Conservation (phyloP, 2,888 invertebrate genomes). For the Galerucella nymphaeae region DNA sequence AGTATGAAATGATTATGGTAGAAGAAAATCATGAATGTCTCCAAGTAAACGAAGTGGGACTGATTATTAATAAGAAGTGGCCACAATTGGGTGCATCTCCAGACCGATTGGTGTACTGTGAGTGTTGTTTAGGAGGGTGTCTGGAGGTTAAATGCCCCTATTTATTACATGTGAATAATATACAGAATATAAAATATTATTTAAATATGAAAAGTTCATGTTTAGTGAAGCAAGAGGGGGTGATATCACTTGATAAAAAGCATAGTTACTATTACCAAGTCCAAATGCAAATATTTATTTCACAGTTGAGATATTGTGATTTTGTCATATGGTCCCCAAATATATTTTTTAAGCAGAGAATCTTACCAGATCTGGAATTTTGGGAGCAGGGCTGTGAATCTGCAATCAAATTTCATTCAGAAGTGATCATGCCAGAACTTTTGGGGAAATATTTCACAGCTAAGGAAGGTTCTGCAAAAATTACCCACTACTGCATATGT, state of each 20-base stretch:
- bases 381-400: conserved; percentile 21
- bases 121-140: conserved; percentile 36
- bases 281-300: conserved; percentile 37
- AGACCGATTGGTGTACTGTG: conserved; percentile 41
- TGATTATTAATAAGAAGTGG: conserved; percentile 30
- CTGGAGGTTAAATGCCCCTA: conserved; percentile 43
- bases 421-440: conserved; percentile 40
- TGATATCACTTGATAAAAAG: too few species aligned
- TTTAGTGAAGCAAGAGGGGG: conserved; percentile 11
- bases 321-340: conserved; percentile 33
- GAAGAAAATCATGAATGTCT: conserved; percentile 30
- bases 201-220: conserved; percentile 9
- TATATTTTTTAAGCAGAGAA: conserved; percentile 13
- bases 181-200: not conserved
- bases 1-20: conserved; percentile 15
- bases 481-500: too few species aligned
- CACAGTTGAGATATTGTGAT: conserved; percentile 36
- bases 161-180: not conserved
- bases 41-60: conserved; percentile 28
- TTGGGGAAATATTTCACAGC: conserved; percentile 36
- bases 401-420: conserved; percentile 32
- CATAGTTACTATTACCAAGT: conserved; percentile 40
- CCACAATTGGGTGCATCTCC: conserved; percentile 43
- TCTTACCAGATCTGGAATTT: conserved; percentile 32
- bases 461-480: conserved; percentile 22